A percentile compares a stretch with the other conserved stretches of the same genome.
Evolutionary conservation across 1,140 invertebrate species (phyloP).

Genomic region (Platyura marginata): DNA sequence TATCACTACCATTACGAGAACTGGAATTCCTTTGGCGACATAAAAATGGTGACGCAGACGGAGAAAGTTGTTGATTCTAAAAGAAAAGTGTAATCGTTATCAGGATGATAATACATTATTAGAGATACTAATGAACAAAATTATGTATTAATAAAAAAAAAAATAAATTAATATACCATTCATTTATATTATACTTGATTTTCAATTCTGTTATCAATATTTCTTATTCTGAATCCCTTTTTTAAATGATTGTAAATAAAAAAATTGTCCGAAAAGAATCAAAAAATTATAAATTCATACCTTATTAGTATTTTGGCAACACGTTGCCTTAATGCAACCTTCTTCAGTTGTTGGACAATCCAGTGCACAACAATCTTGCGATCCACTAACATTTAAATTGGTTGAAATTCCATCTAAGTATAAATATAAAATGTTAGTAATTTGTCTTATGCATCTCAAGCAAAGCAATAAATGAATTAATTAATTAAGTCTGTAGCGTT

Average conservation of each 20-base stretch:
- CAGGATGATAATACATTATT: background rate
- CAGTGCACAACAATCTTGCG: conserved; percentile 50
- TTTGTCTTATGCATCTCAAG: no score
- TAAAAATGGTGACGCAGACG: conserved; percentile 55
- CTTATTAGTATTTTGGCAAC: conserved; percentile 37
- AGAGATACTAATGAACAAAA: background rate
- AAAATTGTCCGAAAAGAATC: background rate
- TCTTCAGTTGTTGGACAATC: conserved; percentile 72
- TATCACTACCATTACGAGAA: conserved; percentile 22
- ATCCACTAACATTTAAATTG: conserved; percentile 23
- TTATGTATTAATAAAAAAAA: background rate
- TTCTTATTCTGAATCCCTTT: background rate
- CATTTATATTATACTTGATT: background rate
- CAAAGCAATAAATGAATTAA: no score
- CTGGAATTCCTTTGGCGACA: conserved; percentile 49
- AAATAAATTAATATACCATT: background rate
- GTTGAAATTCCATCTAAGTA: conserved; percentile 10
- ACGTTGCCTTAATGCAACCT: conserved; percentile 66
- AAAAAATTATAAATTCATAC: conserved; percentile 7
- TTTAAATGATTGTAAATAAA: background rate
- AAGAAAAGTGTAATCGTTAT: conserved; percentile 2
- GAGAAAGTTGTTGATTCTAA: conserved; percentile 49
- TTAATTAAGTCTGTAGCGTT: no score
- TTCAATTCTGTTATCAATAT: background rate
- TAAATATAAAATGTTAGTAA: conserved; percentile 5